These are phyloP conservation scores for Tauraco erythrolophus DNA, from an alignment of 2,113 vertebrate genomes.

Conservation along the genomic window DNA sequence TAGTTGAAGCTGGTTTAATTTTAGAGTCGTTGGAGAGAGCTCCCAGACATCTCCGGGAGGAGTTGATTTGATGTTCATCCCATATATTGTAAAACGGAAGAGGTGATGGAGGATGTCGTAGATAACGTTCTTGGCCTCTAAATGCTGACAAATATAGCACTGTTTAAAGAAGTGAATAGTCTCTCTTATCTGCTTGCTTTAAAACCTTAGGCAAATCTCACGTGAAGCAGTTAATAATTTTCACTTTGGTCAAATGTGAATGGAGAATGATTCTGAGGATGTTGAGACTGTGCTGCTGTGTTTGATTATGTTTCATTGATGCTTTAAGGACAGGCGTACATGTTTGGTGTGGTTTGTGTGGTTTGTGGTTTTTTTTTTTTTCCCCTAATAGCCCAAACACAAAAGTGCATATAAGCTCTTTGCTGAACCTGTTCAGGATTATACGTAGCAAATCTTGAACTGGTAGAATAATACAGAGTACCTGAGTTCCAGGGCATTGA, in stretches of 20 bases:
- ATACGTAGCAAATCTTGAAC: not conserved
- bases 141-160: not conserved
- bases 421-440: not conserved
- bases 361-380: too few relatives aligned
- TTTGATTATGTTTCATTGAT: not conserved
- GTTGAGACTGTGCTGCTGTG: not conserved
- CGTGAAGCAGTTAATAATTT: not conserved
- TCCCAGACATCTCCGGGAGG: not conserved
- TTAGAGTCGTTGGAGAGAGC: not conserved
- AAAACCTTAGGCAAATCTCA: not conserved
- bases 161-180: not conserved
- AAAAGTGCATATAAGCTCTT: not conserved
- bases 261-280: not conserved
- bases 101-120: not conserved
- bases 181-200: not conserved
- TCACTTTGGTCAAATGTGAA: not conserved
- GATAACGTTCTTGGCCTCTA: not conserved
- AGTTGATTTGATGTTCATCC: not conserved
- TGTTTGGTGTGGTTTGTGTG: too few relatives aligned
- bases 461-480: not conserved
- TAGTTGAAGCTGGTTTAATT: not conserved
- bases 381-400: not conserved
- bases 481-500: not conserved
- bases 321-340: not conserved
- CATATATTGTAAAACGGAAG: not conserved